A percentile compares a stretch with the other conserved stretches of the same genome.
These are phyloP conservation scores for Thereva unica DNA, from an alignment of 2,888 invertebrate genomes.

Conservation along the genomic window DNA sequence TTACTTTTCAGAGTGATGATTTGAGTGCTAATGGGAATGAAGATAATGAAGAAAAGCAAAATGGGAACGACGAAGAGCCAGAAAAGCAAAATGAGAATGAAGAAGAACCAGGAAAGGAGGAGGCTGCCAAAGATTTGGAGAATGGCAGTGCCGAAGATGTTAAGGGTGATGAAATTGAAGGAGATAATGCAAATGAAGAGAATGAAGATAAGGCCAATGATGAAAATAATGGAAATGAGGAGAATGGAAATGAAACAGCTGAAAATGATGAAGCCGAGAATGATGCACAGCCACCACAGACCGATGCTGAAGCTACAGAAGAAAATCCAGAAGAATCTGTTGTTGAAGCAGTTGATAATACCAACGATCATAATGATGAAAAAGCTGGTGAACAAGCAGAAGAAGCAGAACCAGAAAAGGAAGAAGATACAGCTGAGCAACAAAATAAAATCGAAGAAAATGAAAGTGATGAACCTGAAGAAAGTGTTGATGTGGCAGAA, in stretches of 20 bases:
- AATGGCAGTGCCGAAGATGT: slow-evolving; percentile 18
- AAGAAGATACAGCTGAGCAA: slow-evolving; percentile 39
- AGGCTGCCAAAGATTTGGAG: neutral
- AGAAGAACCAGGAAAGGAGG: slow-evolving; percentile 5
- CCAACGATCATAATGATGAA: slow-evolving; percentile 42
- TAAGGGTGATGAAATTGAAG: slow-evolving; percentile 41
- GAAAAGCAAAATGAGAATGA: neutral
- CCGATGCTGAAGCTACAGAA: slow-evolving; percentile 39
- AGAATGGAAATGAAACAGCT: slow-evolving; percentile 40
- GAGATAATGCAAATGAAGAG: slow-evolving; percentile 4
- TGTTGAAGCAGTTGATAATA: slow-evolving; percentile 41
- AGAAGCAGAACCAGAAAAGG: slow-evolving; percentile 39
- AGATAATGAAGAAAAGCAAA: slow-evolving; percentile 20
- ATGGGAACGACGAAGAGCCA: slow-evolving; percentile 24
- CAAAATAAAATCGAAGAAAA: slow-evolving; percentile 39
- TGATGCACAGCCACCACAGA: slow-evolving; percentile 11
- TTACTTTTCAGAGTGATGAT: slow-evolving; percentile 58
- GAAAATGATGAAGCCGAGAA: slow-evolving; percentile 24
- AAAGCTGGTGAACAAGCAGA: slow-evolving; percentile 44
- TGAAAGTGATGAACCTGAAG: slow-evolving; percentile 32
- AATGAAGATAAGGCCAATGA: slow-evolving; percentile 22
- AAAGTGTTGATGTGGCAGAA: slow-evolving; percentile 23
- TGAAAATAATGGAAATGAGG: slow-evolving; percentile 33
- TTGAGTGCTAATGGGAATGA: slow-evolving; percentile 47
- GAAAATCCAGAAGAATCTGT: slow-evolving; percentile 43